Evolutionary conservation across 2,113 vertebrate genomes (phyloP).

Genomic region (Trematomus loennbergii): DNA sequence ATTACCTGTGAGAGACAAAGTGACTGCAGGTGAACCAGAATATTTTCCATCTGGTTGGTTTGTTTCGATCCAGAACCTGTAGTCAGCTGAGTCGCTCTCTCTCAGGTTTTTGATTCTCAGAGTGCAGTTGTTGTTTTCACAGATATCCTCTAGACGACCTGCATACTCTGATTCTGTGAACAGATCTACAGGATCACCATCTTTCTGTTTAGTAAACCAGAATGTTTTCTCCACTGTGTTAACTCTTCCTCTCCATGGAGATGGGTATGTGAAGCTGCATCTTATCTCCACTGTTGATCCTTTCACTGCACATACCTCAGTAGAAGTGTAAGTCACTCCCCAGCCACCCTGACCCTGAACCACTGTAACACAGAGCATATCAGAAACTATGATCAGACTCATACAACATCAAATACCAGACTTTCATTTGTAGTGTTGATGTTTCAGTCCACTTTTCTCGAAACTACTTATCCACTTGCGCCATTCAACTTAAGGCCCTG

Average conservation of each 20-base stretch:
- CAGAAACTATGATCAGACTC: too few relatives aligned
- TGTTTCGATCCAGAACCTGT: conserved; percentile 36
- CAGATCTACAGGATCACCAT: not conserved
- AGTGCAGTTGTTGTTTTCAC: not conserved
- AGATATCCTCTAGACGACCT: not conserved
- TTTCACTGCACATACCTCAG: not conserved
- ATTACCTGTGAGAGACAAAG: too few relatives aligned
- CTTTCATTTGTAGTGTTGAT: too few relatives aligned
- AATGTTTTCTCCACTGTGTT: not conserved
- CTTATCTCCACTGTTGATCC: conserved; percentile 13
- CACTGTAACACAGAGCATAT: conserved; percentile 46
- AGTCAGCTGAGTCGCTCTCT: conserved; percentile 28
- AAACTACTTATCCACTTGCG: too few relatives aligned
- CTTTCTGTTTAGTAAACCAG: not conserved
- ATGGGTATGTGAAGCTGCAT: conserved; percentile 2
- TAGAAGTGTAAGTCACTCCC: not conserved
- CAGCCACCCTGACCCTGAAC: not conserved
- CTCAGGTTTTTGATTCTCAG: conserved; percentile 42
- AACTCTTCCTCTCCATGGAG: not conserved
- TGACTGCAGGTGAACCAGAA: too few relatives aligned
- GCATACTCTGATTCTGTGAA: not conserved
- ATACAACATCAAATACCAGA: too few relatives aligned
- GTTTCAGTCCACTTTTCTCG: too few relatives aligned
- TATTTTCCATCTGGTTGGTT: not conserved
- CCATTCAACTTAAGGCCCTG: too few relatives aligned